These are phyloP conservation scores for Conus ventricosus DNA, from an alignment of 1,140 invertebrate genomes.

Conservation along the genomic window DNA sequence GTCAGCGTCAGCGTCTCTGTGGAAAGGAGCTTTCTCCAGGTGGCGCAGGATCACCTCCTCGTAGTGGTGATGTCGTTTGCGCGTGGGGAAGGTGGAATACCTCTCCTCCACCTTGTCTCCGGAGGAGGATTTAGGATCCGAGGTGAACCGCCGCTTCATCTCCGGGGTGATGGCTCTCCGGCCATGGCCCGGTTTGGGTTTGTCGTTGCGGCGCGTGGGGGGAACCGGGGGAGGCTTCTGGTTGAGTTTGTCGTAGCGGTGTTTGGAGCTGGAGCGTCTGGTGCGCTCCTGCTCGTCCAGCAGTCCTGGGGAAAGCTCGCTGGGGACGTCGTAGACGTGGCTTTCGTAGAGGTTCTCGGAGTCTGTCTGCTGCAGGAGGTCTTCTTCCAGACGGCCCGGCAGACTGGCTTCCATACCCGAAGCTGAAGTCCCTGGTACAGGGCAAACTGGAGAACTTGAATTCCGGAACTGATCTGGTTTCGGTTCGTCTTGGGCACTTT, in stretches of 20 bases:
- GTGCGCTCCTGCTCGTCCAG: not conserved
- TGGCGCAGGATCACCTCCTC: not conserved
- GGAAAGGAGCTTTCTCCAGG: not conserved
- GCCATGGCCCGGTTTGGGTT: not conserved
- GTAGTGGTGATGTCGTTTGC: not conserved
- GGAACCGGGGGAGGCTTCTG: constrained; percentile 18
- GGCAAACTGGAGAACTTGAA: not conserved
- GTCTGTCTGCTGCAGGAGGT: not conserved
- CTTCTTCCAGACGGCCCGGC: not conserved
- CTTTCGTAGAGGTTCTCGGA: not conserved
- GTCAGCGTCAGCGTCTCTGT: not conserved
- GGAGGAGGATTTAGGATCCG: not conserved
- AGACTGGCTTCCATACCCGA: not conserved
- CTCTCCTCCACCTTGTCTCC: constrained; percentile 7
- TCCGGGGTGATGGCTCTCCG: constrained; percentile 16
- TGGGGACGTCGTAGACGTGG: constrained; percentile 21
- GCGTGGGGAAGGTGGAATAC: constrained; percentile 32
- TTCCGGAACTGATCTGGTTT: not conserved
- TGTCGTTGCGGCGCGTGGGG: not conserved
- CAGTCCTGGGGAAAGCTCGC: not conserved
- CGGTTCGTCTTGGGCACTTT: not conserved
- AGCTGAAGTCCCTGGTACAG: not conserved
- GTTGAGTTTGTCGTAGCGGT: not conserved
- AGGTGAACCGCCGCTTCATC: not conserved
- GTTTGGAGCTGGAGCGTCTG: not conserved